These are phyloP conservation scores for Myripristis murdjan DNA, from an alignment of 2,797 vertebrate species.

Conservation along the genomic window DNA sequence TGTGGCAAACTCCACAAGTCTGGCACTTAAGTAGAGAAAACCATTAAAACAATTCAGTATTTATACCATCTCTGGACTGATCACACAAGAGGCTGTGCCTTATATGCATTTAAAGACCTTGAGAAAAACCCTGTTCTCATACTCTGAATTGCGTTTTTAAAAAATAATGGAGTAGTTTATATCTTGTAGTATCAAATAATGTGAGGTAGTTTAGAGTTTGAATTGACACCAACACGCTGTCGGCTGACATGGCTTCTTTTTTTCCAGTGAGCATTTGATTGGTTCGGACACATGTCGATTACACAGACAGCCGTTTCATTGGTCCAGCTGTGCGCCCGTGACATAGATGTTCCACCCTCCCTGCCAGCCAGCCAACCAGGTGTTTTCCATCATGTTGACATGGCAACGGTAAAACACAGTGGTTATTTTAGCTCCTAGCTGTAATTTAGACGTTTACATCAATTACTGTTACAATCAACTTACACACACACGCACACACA, in stretches of 20 bases:
- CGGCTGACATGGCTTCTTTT: constrained; percentile 41
- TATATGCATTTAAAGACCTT: constrained; percentile 21
- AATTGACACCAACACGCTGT: constrained; percentile 49
- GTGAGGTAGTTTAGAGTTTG: constrained; percentile 56
- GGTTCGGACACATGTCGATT: constrained; percentile 64
- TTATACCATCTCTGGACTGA: constrained; percentile 12
- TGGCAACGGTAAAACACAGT: constrained; percentile 84
- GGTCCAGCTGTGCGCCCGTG: constrained; percentile 55
- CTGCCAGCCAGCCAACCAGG: constrained; percentile 70
- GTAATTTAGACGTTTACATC: constrained; percentile 87
- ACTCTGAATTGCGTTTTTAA: neutral
- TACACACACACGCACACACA: constrained; percentile 65
- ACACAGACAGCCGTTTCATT: constrained; percentile 55
- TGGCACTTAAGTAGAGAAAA: too few relatives aligned
- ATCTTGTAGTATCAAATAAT: constrained; percentile 54
- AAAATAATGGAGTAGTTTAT: constrained; percentile 32
- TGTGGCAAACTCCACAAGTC: too few relatives aligned
- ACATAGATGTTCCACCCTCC: constrained; percentile 73
- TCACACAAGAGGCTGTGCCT: constrained; percentile 24
- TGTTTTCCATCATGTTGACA: constrained; percentile 84
- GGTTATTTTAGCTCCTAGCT: constrained; percentile 85
- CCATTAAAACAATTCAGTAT: constrained; percentile 30
- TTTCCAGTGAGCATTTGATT: constrained; percentile 59
- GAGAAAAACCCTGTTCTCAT: too few relatives aligned
- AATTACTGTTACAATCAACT: constrained; percentile 85